phyloP scores from a whole-genome alignment of 1,140 invertebrate species.

The Hydropsyche tenuis region DNA sequence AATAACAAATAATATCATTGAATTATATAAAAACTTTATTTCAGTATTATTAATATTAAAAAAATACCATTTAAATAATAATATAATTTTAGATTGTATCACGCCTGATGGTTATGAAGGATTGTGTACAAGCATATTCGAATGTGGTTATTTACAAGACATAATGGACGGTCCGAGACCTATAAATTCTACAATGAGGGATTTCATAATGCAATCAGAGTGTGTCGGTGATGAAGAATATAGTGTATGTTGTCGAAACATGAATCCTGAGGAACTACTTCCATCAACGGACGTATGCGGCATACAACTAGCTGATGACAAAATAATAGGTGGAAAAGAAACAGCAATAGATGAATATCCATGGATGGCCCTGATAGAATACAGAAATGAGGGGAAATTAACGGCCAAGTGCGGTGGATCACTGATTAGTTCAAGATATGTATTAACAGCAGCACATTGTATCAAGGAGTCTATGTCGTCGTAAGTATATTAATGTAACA shows the following conservation, averaged over 20 bases:
- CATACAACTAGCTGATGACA: neutral
- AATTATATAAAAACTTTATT: too few relatives aligned
- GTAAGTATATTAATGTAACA: too few relatives aligned
- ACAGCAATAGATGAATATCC: neutral
- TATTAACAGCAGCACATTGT: neutral
- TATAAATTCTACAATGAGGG: neutral
- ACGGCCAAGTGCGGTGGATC: neutral
- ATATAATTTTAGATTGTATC: neutral
- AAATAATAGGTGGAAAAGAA: neutral
- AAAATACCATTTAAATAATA: too few relatives aligned
- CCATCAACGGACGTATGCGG: neutral
- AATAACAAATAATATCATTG: too few relatives aligned
- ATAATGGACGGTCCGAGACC: neutral
- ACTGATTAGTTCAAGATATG: conserved; percentile 4
- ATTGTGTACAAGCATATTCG: neutral
- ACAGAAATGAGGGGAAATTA: too few relatives aligned
- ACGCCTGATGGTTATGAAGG: neutral
- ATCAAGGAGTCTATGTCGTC: neutral
- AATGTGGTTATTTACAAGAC: neutral
- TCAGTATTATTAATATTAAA: too few relatives aligned
- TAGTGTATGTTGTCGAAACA: neutral
- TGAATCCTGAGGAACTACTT: neutral
- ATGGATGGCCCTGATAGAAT: neutral
- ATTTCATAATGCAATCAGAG: neutral
- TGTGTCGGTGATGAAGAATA: neutral